Evolutionary conservation across 2,888 invertebrate species (phyloP), one percentile per base, ranked within the genome.

Genomic region (Oscheius sp.): DNA sequence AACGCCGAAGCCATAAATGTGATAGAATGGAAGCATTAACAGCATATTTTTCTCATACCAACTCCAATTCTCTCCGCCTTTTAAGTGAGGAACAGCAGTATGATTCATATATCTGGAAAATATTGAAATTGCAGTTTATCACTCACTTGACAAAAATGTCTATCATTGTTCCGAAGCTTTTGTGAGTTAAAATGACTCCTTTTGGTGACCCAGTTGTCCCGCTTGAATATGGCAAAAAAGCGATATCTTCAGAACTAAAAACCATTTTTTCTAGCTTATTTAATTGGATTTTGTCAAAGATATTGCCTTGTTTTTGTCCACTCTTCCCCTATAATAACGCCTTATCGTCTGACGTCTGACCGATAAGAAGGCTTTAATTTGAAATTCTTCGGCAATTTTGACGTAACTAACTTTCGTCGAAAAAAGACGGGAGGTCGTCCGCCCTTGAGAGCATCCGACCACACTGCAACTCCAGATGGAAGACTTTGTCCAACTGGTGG

Each of bases 121-220:
- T 37, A 10, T 37, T 37, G 37, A 37, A 15, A 15, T 37, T 10
- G 37, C 37, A 10, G 15, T 4, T 48, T 23, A 3, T 48, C 2
- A 39, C 72, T 76, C 52, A 79, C 80, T 53, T 39, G 20, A 65
- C 67, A 15, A 69, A n/a, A 23, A 74, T 67, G 37, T 70, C 66
- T 10, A 69, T 58, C 75, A 73, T 72, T 10, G 89, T 88, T 4
- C 91, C 90, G 20, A 92, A 88, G 87, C 92, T 92, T 33, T 89
- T 88, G 86, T 92, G 92, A 1, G 92, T 91, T 2, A 92, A 88
- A 89, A 91, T 90, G 0, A 93, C 93, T 29, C 92, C 92, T 87
- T 93, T 93, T 0, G 93, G 92, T 65, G 92, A 84, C 0, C 94
- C 94, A 0, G 93, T 94, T 0, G 94, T 94, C 0, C 93, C 93